These are phyloP conservation scores for Pedetes capensis DNA, from an alignment of 2,113 vertebrate genomes.

Conservation along the genomic window DNA sequence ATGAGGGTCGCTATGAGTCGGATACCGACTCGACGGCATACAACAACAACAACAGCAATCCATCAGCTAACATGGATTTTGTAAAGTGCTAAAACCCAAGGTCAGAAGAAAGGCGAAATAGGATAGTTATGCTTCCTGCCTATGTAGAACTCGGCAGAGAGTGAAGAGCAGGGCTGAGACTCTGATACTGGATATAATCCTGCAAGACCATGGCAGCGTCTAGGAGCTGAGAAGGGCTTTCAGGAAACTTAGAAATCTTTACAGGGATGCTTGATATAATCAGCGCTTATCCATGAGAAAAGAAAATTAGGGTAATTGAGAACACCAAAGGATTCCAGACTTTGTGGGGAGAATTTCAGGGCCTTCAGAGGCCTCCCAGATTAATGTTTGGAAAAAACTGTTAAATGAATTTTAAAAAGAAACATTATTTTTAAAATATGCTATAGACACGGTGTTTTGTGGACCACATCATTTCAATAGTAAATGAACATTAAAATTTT, in stretches of 20 bases:
- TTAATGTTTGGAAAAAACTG: conserved; percentile 39
- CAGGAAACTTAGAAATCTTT: conserved; percentile 66
- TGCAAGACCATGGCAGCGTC: conserved; percentile 34
- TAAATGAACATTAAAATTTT: not conserved
- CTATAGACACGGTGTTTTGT: not conserved
- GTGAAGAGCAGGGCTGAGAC: not conserved
- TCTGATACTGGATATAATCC: conserved; percentile 44
- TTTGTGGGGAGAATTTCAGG: conserved; percentile 1
- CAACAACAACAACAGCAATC: too few species aligned
- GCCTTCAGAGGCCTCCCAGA: not conserved
- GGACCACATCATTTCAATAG: not conserved
- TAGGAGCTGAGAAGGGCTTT: conserved; percentile 60
- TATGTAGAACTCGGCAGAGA: conserved; percentile 41
- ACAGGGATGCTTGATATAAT: conserved; percentile 53
- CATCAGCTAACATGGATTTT: not conserved
- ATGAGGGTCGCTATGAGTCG: too few species aligned
- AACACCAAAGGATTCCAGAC: not conserved
- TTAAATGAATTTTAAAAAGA: conserved; percentile 48
- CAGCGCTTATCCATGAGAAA: conserved; percentile 57
- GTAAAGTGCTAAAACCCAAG: conserved; percentile 38
- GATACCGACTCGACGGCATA: too few species aligned
- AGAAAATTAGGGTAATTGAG: conserved; percentile 52
- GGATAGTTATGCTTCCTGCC: conserved; percentile 19
- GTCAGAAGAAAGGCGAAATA: conserved; percentile 47
- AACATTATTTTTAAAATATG: not conserved